phyloP scores from a whole-genome alignment of 2,797 vertebrate genomes.

The Nyctalus aviator region DNA sequence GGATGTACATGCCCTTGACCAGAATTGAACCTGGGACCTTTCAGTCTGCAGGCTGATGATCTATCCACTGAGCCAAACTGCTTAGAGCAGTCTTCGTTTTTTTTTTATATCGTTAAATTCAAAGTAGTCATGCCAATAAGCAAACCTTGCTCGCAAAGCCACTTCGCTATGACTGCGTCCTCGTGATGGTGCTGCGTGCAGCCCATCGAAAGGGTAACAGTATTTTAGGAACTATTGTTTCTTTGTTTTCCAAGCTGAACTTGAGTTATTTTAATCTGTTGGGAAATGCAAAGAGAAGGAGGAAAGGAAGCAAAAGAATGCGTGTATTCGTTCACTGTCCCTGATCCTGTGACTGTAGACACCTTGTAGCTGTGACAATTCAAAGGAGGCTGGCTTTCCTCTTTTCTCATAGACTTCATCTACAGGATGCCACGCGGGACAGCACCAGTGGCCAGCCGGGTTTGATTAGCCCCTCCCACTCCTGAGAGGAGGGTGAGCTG shows the following conservation, averaged over 20 bases:
- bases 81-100: not conserved
- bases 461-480: not conserved
- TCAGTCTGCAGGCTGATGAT: no score
- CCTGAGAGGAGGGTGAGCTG: not conserved
- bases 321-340: not conserved
- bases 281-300: slow-evolving; percentile 23
- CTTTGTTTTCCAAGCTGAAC: slow-evolving; percentile 54
- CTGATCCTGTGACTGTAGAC: not conserved
- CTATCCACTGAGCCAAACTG: no score
- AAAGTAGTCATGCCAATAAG: slow-evolving; percentile 36
- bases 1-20: no score
- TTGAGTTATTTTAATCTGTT: slow-evolving; percentile 20
- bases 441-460: not conserved
- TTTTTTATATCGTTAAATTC: slow-evolving; percentile 21
- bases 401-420: not conserved
- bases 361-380: not conserved
- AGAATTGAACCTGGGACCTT: no score
- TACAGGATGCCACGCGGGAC: not conserved
- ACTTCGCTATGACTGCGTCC: not conserved
- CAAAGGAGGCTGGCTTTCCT: not conserved
- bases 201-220: not conserved
- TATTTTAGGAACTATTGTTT: slow-evolving; percentile 18
- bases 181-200: not conserved
- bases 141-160: not conserved
- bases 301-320: not conserved